Conservation (phyloP, 1,140 invertebrate genomes). For the Drosophila ercepeae region DNA sequence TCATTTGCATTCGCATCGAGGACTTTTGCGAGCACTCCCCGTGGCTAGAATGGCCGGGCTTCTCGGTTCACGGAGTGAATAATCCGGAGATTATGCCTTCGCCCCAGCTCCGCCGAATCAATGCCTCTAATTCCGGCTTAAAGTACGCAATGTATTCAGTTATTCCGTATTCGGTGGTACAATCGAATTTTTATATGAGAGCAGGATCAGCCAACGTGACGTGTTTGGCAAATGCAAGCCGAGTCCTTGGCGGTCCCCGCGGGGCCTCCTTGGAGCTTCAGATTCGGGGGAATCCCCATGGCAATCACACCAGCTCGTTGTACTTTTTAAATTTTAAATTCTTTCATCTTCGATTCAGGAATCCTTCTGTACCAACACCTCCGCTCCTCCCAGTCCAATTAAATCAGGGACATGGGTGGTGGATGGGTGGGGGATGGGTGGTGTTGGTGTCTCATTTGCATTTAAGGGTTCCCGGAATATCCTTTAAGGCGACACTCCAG, state of each 20-base stretch:
- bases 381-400: constrained; percentile 5
- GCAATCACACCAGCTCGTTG: constrained; percentile 20
- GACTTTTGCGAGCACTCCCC: constrained; percentile 16
- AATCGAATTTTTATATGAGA: not conserved
- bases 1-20: constrained; percentile 54
- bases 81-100: constrained; percentile 32
- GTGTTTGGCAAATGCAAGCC: not conserved
- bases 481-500: constrained; percentile 4
- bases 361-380: not conserved
- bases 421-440: not conserved
- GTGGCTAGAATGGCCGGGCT: constrained; percentile 24
- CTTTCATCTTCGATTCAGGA: constrained; percentile 15
- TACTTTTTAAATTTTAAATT: not conserved
- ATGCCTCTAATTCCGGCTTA: constrained; percentile 30
- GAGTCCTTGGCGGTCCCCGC: not conserved
- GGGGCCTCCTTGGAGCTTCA: not conserved
- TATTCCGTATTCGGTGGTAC: not conserved
- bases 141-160: constrained; percentile 3
- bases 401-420: not conserved
- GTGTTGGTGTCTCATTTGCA: constrained; percentile 47
- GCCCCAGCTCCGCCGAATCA: constrained; percentile 13
- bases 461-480: constrained; percentile 34
- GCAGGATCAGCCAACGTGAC: not conserved
- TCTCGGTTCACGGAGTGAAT: constrained; percentile 16
- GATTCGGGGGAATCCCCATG: constrained; percentile 14